Percentiles rank a stretch among this genome's conserved stretches.
Evolutionary conservation across 2,888 invertebrate species (phyloP).

Genomic region (Callinectes sapidus): DNA sequence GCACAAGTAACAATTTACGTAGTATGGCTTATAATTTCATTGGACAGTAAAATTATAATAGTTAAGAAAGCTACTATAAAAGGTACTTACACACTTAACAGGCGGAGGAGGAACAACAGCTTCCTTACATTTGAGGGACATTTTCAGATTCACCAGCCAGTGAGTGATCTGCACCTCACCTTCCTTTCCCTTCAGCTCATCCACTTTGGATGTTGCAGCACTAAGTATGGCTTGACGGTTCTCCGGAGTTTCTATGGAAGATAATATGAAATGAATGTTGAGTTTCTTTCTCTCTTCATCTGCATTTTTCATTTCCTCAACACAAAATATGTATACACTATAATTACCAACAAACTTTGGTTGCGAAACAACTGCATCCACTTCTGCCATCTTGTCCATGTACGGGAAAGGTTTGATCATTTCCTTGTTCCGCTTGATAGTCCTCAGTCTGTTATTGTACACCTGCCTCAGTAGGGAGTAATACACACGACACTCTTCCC

Average conservation of each 20-base stretch:
- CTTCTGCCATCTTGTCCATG: slow-evolving; percentile 64
- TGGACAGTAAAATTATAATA: background rate
- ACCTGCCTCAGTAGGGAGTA: slow-evolving; percentile 52
- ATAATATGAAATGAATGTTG: background rate
- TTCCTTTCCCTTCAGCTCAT: slow-evolving; percentile 4
- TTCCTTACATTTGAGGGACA: slow-evolving; percentile 35
- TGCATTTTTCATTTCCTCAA: background rate
- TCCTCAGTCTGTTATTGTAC: slow-evolving; percentile 53
- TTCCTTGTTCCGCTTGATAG: slow-evolving; percentile 57
- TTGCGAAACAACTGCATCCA: slow-evolving; percentile 47
- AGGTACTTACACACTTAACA: slow-evolving; percentile 49
- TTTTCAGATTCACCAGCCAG: slow-evolving; percentile 45
- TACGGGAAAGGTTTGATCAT: slow-evolving; percentile 58
- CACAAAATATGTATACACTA: background rate
- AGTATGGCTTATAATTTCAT: too few species aligned
- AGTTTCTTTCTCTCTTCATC: background rate
- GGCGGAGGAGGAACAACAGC: slow-evolving; percentile 48
- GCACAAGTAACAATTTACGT: background rate
- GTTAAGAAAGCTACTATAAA: background rate
- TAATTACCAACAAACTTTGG: slow-evolving; percentile 58
- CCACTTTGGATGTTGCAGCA: background rate
- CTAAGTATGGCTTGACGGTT: slow-evolving; percentile 6
- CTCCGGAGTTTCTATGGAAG: slow-evolving; percentile 38
- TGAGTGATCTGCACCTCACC: slow-evolving; percentile 2
- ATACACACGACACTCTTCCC: slow-evolving; percentile 60